These are phyloP conservation scores for Achatina immaculata DNA, from an alignment of 1,140 invertebrate species.

Conservation along the genomic window DNA sequence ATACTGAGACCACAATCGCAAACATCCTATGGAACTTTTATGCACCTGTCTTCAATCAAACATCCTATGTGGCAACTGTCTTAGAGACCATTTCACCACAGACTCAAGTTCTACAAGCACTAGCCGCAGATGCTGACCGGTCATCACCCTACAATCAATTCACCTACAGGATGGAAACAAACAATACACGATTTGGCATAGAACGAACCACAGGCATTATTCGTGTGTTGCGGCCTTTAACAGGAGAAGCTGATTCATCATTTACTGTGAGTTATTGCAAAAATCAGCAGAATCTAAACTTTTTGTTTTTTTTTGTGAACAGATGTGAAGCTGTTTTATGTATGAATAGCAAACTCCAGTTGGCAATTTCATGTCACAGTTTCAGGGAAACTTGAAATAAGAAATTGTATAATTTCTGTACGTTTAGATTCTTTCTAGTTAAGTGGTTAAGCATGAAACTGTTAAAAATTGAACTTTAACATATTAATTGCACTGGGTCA, in stretches of 20 bases:
- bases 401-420: too few species aligned
- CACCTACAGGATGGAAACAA: conserved; percentile 19
- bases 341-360: too few species aligned
- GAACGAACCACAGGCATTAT: conserved; percentile 17
- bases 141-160: conserved; percentile 9
- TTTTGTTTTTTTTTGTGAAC: too few species aligned
- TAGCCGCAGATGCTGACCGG: conserved; percentile 11
- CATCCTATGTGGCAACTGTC: conserved; percentile 13
- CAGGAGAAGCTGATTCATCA: conserved; percentile 11
- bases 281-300: too few species aligned
- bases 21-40: conserved; percentile 15
- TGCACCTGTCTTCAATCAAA: background rate
- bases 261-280: conserved; percentile 27
- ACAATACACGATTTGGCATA: conserved; percentile 10
- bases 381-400: too few species aligned
- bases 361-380: too few species aligned
- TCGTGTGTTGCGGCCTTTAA: conserved; percentile 1
- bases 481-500: too few species aligned
- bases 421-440: too few species aligned
- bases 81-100: background rate
- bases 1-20: background rate
- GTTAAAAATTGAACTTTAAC: too few species aligned
- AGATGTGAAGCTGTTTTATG: too few species aligned
- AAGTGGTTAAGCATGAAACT: too few species aligned
- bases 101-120: conserved; percentile 8